Base-by-base conservation (phyloP, 2,797 vertebrate species). In the Remorina albescens region DNA sequence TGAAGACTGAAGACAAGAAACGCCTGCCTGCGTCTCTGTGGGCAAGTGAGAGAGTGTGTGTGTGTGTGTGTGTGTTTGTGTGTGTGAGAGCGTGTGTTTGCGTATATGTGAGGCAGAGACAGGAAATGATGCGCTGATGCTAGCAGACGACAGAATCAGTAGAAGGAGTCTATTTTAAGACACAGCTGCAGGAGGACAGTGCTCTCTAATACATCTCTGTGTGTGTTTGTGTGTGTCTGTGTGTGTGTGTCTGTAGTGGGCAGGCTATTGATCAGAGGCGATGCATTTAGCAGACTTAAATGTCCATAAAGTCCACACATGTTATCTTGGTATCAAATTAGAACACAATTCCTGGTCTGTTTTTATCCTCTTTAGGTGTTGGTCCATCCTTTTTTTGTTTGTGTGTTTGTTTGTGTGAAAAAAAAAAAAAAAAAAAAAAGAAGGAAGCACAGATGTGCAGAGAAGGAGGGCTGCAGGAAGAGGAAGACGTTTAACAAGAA, bases 161-260 rank as follows among this genome's bases (percentile, higher is more conserved):
- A 78, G 85, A 87, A 67, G 86, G 88, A 50, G 57, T 67, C 71
- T 93, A 92, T 93, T 93, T 91, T 89, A 78, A 75, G 89, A 79
- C 76, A 63, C 37, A 56, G 67, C 70, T 74, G 73, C 80, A 76
- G 66, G 63, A 82, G 80, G 58, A 80, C 62, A 72, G 49, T 67
- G 71, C 64, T 46, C 70, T 76, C 47, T 44, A 34, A 78, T 82
- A 81, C 78, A 86, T 87, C 82, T 89, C 86, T 64, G 67, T 65
- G 2, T 26, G 42, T 15, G 8, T 65, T 49, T 67, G 67, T 46
- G 54, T 47, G 28, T 64, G 67, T 65, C 2, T 26, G 42, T 15
- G 8, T 65, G 55, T 67, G 67, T 46, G 54, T 47, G 28, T 62
- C 42, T 75, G 64, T 28, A 62, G 67, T 50, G 6, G 53, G 56